phyloP scores from a whole-genome alignment of 2,888 invertebrate species.

The Dryobotodes eremita region DNA sequence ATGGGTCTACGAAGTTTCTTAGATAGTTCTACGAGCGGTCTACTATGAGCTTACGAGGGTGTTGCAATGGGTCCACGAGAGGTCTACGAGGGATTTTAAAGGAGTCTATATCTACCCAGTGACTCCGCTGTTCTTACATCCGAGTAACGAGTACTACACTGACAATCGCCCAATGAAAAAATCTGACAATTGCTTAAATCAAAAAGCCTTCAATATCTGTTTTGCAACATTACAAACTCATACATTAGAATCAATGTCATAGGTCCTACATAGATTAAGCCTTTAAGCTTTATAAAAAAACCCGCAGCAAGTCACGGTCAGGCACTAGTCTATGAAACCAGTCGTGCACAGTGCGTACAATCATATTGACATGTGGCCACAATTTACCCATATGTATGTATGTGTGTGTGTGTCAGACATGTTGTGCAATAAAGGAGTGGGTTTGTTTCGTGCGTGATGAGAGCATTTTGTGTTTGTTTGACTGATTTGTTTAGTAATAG shows the following conservation, averaged over 20 bases:
- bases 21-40: no score
- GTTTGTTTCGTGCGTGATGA: constrained; percentile 28
- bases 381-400: constrained; percentile 24
- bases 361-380: constrained; percentile 45
- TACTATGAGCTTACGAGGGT: not conserved
- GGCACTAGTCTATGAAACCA: constrained; percentile 37
- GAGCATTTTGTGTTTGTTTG: constrained; percentile 37
- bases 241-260: constrained; percentile 52
- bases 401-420: constrained; percentile 21
- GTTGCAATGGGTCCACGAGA: not conserved
- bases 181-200: not conserved
- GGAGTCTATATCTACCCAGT: not conserved
- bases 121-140: not conserved
- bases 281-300: constrained; percentile 52
- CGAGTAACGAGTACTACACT: not conserved
- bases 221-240: constrained; percentile 6
- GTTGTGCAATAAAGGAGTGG: constrained; percentile 48
- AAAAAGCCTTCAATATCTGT: constrained; percentile 12
- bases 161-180: not conserved
- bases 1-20: not conserved
- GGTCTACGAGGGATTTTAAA: not conserved
- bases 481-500: constrained; percentile 17
- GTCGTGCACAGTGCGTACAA: constrained; percentile 40
- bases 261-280: constrained; percentile 32
- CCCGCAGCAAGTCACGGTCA: constrained; percentile 45